A percentile compares a stretch with the other conserved stretches of the same genome.
Conservation (phyloP, 2,888 invertebrate species). For the Phoenoteleia sp. region DNA sequence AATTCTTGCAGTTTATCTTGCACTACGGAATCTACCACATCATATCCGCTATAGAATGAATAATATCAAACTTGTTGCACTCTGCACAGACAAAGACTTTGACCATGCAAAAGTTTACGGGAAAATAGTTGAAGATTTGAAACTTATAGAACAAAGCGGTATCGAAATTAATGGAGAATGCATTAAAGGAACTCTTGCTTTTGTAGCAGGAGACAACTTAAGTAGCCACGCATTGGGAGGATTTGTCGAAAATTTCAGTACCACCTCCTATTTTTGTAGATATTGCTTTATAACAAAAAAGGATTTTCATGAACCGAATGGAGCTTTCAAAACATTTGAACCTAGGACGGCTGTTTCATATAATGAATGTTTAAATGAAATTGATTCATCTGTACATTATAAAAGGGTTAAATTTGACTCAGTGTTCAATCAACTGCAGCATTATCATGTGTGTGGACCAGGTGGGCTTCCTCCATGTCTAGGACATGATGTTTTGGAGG, state of each 20-base stretch:
- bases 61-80: constrained; percentile 77
- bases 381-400: background rate
- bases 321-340: too few relatives aligned
- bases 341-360: constrained; percentile 4
- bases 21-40: constrained; percentile 75
- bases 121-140: constrained; percentile 74
- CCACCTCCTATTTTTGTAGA: constrained; percentile 52
- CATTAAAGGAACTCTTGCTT: constrained; percentile 74
- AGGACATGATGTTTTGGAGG: too few relatives aligned
- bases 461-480: too few relatives aligned
- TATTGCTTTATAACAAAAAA: constrained; percentile 42
- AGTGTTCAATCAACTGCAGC: constrained; percentile 63
- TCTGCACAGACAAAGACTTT: constrained; percentile 77
- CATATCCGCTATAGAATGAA: constrained; percentile 74
- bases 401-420: constrained; percentile 71
- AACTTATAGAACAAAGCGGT: constrained; percentile 75
- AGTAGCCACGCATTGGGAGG: constrained; percentile 78
- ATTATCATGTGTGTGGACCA: too few relatives aligned
- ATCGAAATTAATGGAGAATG: constrained; percentile 60
- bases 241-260: constrained; percentile 78
- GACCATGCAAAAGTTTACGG: constrained; percentile 72
- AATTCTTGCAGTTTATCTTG: constrained; percentile 78
- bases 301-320: background rate
- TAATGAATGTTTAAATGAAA: background rate
- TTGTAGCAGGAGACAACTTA: constrained; percentile 70